These are phyloP conservation scores for Momotus momota DNA, from an alignment of 2,797 vertebrate genomes.

Conservation along the genomic window DNA sequence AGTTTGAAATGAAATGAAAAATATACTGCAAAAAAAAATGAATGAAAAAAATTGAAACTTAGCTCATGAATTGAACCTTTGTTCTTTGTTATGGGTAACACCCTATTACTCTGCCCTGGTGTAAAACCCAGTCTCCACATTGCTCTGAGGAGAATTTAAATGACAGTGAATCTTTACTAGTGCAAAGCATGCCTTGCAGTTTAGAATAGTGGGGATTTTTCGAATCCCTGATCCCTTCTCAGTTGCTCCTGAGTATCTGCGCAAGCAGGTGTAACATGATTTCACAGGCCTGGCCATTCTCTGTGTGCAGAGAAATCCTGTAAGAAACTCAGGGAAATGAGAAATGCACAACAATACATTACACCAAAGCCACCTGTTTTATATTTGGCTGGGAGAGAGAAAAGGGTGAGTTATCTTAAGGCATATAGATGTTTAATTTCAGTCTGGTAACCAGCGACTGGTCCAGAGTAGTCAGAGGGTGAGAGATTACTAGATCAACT, in stretches of 20 bases:
- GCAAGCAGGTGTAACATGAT: not conserved
- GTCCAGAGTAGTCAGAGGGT: not conserved
- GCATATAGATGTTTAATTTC: not conserved
- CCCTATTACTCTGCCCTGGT: not conserved
- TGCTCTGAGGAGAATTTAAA: not conserved
- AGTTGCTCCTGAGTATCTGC: not conserved
- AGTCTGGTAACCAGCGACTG: not conserved
- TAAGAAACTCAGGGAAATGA: not conserved
- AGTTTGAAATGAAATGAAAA: not conserved
- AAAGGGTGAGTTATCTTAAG: not conserved
- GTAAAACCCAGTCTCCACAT: not conserved
- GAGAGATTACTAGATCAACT: not conserved
- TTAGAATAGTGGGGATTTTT: not conserved
- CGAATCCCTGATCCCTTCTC: not conserved
- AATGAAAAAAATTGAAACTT: not conserved
- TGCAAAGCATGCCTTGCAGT: not conserved
- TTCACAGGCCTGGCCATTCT: not conserved
- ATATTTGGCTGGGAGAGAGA: not conserved
- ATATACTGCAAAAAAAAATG: not conserved
- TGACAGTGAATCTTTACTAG: not conserved
- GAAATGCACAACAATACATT: not conserved
- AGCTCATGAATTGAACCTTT: not conserved
- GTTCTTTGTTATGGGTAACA: not conserved
- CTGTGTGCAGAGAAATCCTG: not conserved
- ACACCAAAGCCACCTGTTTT: not conserved